Evolutionary conservation across 1,140 invertebrate species (phyloP), one percentile per base, ranked within the genome.

Genomic region (Helicoverpa armigera): DNA sequence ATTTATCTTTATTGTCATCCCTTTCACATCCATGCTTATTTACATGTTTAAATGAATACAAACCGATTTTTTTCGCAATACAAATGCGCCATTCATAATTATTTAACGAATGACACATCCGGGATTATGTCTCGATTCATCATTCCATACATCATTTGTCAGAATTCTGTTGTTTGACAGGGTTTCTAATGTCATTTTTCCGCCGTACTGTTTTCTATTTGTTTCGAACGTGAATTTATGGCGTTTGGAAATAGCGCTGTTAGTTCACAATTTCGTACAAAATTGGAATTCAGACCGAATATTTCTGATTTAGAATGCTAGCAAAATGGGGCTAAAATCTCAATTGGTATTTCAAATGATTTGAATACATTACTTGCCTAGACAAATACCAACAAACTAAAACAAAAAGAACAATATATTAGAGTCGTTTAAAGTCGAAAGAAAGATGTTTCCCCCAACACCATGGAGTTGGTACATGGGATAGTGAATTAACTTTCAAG

Each of bases 401-500:
- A 70, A 70, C 67, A 70, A 69, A 69, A 63, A 63, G 29, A 48
- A 50, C 7, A 54, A 70, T 70, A 70, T 31, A 53, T 70, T 67
- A 31, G 18, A 70, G 5, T 29, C 67, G 12, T 70, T 54, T 70
- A 29, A 70, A 53, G 23, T 54, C 18, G 14, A 54, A 51, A 70
- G 67, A 70, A 70, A 53, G 18, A 56, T 56, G 29, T 73, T 56
- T 18, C 53, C 3, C 50, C 14, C 54, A 61, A 75, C 58, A 75
- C 56, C 73, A 61, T 75, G 12, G 31, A 51, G 16, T 75, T 54
- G n/a, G 51, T 78, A 56, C 11, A 79, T 50, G 63, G 76, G 29
- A 78, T 63, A 63, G 65, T 77, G 50, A 63, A 54, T 82, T 78
- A 72, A 78, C 80, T 78, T 72, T 53, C 56, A 50, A 80, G 79